Evolutionary conservation across 2,113 vertebrate genomes (phyloP).

Genomic region (Pedionomus torquatus): DNA sequence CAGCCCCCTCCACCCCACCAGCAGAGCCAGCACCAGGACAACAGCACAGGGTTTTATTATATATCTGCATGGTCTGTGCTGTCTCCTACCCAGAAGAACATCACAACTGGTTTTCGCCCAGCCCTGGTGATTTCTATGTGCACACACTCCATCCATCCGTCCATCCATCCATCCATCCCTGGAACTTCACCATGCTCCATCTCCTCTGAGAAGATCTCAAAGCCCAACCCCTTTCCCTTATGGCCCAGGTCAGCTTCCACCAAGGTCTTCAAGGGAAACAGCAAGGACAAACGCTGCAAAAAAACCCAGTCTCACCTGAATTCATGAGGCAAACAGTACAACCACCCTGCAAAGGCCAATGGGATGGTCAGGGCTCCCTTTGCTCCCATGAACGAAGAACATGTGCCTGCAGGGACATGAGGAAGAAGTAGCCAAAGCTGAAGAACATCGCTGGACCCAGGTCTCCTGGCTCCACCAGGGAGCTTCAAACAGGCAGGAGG

Average conservation of each 20-base stretch:
- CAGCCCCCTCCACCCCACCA: background rate
- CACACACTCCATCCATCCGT: background rate
- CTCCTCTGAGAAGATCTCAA: background rate
- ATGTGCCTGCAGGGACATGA: background rate
- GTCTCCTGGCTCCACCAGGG: background rate
- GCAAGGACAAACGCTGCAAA: background rate
- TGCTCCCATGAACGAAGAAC: fast-evolving
- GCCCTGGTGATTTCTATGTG: background rate
- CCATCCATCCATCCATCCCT: background rate
- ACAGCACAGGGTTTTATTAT: background rate
- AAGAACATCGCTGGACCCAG: background rate
- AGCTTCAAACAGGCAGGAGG: background rate
- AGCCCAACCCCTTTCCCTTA: background rate
- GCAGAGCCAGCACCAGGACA: background rate
- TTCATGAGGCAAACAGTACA: background rate
- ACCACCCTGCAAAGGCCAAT: background rate
- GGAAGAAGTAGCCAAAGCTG: background rate
- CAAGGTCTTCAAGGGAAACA: background rate
- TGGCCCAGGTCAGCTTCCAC: background rate
- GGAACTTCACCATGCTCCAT: fast-evolving
- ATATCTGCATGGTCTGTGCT: background rate
- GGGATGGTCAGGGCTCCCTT: background rate
- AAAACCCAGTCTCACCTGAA: background rate
- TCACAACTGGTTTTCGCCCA: background rate
- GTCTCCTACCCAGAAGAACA: background rate